These are phyloP conservation scores for Lepus townsendii DNA, from an alignment of 2,797 vertebrate species.

Conservation along the genomic window DNA sequence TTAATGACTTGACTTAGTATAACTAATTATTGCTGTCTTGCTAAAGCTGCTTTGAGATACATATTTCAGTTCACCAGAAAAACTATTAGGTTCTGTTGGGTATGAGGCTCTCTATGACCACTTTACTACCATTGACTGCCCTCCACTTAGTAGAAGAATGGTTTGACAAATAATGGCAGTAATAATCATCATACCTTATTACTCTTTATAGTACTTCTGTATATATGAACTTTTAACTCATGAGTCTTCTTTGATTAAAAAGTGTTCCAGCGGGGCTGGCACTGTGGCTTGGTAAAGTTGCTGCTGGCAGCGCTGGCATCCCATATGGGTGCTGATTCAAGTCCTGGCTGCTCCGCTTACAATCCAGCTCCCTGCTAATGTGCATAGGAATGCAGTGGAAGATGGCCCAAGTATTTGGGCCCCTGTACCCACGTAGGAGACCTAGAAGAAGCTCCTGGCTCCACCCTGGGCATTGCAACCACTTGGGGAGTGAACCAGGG, in stretches of 20 bases:
- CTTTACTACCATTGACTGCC: not conserved
- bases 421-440: no score
- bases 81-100: constrained; percentile 20
- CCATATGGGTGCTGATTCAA: no score
- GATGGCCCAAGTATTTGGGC: no score
- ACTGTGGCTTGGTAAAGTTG: not conserved
- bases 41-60: constrained; percentile 48
- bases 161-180: not conserved
- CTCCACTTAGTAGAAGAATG: constrained; percentile 2
- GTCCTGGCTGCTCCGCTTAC: no score
- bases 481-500: no score
- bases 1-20: not conserved
- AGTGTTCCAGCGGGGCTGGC: not conserved
- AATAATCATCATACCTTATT: not conserved
- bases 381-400: no score
- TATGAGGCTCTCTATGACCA: not conserved
- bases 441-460: no score
- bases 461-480: no score
- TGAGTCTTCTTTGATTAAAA: constrained; percentile 37
- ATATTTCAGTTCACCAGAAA: constrained; percentile 23
- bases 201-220: constrained; percentile 5
- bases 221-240: constrained; percentile 33
- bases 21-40: constrained; percentile 40
- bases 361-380: no score
- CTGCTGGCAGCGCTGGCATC: no score